Conservation (phyloP, 1,140 invertebrate genomes). For the Himalopsyche phryganea region DNA sequence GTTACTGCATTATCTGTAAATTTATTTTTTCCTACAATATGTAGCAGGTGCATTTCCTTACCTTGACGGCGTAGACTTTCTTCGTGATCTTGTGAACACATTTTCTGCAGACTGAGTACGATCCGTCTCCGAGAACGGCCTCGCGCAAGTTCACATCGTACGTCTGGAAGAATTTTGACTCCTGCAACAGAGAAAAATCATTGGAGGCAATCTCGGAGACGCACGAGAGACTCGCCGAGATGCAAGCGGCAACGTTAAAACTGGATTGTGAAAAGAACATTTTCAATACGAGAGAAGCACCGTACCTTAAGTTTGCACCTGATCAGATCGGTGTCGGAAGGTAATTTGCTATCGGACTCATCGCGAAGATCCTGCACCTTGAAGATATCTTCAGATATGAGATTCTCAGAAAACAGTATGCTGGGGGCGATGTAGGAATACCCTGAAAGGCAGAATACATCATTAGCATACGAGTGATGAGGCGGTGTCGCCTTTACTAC, state of each 20-base stretch:
- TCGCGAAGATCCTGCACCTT: slow-evolving; percentile 32
- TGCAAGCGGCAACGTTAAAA: background rate
- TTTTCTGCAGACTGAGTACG: slow-evolving; percentile 82
- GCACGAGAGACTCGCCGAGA: too few species aligned
- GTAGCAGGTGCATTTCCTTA: slow-evolving; percentile 30
- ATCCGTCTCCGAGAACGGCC: slow-evolving; percentile 79
- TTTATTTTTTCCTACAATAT: too few species aligned
- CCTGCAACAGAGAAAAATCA: slow-evolving; percentile 50
- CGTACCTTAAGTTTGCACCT: slow-evolving; percentile 24
- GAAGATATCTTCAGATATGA: slow-evolving; percentile 72
- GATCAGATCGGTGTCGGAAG: slow-evolving; percentile 39
- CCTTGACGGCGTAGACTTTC: slow-evolving; percentile 82
- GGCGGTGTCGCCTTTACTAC: too few species aligned
- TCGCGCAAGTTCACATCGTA: slow-evolving; percentile 70
- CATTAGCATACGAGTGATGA: too few species aligned
- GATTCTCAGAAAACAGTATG: slow-evolving; percentile 81
- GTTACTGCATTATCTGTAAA: too few species aligned
- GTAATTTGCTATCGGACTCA: slow-evolving; percentile 40
- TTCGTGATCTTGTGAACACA: slow-evolving; percentile 73
- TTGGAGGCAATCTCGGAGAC: background rate
- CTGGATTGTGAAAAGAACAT: background rate
- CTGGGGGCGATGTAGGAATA: slow-evolving; percentile 96
- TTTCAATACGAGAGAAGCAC: background rate
- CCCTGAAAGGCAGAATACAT: slow-evolving; percentile 56
- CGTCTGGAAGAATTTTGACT: slow-evolving; percentile 81